Percentiles rank a stretch among this genome's conserved stretches.
Conservation (phyloP, 1,140 invertebrate genomes). For the Drosophila auraria region DNA sequence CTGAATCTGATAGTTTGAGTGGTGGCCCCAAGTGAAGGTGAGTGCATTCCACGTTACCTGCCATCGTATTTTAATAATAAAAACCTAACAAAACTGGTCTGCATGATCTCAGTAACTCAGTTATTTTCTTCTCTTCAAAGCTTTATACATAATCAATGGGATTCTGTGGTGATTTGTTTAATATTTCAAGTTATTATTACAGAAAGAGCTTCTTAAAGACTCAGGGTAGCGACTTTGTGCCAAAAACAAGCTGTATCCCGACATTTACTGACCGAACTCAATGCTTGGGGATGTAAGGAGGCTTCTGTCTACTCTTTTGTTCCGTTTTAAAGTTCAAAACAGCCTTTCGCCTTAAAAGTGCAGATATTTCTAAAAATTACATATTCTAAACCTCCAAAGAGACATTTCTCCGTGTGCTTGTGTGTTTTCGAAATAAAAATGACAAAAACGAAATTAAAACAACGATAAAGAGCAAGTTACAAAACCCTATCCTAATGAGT, state of each 20-base stretch:
- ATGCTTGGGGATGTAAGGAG: no score
- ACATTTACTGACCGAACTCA: no score
- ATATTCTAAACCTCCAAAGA: neutral
- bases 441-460: constrained; percentile 23
- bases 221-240: no score
- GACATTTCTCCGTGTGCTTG: neutral
- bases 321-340: no score
- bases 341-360: neutral
- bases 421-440: constrained; percentile 26
- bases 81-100: neutral
- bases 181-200: no score
- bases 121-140: no score
- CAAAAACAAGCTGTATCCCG: no score
- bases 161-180: no score
- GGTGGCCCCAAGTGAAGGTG: neutral
- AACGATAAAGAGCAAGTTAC: constrained; percentile 19
- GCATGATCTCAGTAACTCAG: neutral
- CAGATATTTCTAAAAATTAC: neutral
- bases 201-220: no score
- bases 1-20: neutral
- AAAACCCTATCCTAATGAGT: neutral
- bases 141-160: no score
- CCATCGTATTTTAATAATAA: no score
- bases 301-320: no score
- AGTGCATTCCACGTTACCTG: neutral